Evolutionary conservation across 2,113 vertebrate genomes (phyloP), one percentile per base, ranked within the genome.

Genomic region (Otis tarda): DNA sequence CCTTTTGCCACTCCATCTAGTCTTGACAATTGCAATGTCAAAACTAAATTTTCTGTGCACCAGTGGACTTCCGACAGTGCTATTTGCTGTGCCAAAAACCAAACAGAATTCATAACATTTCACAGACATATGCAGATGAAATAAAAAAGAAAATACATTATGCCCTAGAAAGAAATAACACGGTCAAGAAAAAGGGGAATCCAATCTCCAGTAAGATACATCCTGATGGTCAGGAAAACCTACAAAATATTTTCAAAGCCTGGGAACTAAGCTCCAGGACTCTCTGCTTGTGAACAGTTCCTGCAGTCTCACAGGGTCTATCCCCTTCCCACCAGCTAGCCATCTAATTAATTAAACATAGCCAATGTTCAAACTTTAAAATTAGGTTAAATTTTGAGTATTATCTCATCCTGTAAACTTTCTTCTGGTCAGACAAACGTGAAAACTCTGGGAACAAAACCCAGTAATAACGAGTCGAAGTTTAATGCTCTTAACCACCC

Each of bases 31-130:
- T 37, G 12, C 11, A 43, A 35, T 2, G 2, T 23, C 71, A 65
- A 80, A 89, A 79, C 6, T 8, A 23, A 37, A 23, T 37, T 88
- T 94, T 55, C 65, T 83, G 63, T 30, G 24, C 59, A 60, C 39
- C 8, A 39, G 7, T 6, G 49, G 68, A 33, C 23, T 49, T 61
- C 0, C 0, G 33, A 6, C 16, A 53, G 30, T 10, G 76, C 6
- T 49, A 9, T 63, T 15, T 53, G 21, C 33, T 74, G 35, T 45
- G 35, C 37, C 39, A 64, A 76, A 86, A 65, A 0, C 23, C 33
- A 60, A 86, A 39, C 5, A 61, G 23, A 68, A 28, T 7, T 24
- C 10, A 4, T 2, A 65, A 22, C 6, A 45, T 57, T 74, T 80
- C 68, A 61, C 25, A n/a, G 43, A 83, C 35, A 12, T 39, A 31